Evolutionary conservation across 2,113 vertebrate genomes (phyloP).

Genomic region (Ciconia maguari): DNA sequence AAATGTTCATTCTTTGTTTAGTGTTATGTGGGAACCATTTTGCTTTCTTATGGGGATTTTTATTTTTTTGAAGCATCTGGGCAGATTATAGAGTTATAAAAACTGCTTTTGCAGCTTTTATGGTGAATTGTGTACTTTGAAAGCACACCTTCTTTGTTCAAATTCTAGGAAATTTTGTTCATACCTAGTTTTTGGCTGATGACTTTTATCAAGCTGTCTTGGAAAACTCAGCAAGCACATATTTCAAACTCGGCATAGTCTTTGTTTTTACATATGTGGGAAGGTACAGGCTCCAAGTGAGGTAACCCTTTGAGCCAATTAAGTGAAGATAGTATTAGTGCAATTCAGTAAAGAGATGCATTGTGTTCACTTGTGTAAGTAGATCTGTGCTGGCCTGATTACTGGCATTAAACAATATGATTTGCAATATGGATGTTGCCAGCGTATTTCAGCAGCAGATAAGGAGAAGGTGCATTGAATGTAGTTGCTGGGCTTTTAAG

Average conservation of each 20-base stretch:
- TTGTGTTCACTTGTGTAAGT: neutral
- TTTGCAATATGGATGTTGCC: neutral
- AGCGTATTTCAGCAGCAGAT: neutral
- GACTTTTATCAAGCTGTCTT: neutral
- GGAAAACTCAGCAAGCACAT: neutral
- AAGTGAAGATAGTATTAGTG: neutral
- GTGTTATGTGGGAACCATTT: neutral
- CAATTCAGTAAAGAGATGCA: neutral
- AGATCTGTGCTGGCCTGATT: neutral
- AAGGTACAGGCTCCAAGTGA: neutral
- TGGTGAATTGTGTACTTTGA: neutral
- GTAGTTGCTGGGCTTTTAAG: neutral
- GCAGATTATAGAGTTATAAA: neutral
- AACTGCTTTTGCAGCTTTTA: neutral
- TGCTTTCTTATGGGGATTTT: neutral
- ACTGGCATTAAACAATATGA: neutral
- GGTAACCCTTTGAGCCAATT: slow-evolving; percentile 5
- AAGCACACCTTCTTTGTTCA: neutral
- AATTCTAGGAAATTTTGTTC: neutral
- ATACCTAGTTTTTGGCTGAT: neutral
- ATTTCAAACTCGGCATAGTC: neutral
- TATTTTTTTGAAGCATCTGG: neutral
- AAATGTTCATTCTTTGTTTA: neutral
- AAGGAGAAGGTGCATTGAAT: neutral
- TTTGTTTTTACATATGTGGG: neutral